Conservation (phyloP, 37 sponge, comb jelly and placozoan species). For the Hormiphora californensis region DNA sequence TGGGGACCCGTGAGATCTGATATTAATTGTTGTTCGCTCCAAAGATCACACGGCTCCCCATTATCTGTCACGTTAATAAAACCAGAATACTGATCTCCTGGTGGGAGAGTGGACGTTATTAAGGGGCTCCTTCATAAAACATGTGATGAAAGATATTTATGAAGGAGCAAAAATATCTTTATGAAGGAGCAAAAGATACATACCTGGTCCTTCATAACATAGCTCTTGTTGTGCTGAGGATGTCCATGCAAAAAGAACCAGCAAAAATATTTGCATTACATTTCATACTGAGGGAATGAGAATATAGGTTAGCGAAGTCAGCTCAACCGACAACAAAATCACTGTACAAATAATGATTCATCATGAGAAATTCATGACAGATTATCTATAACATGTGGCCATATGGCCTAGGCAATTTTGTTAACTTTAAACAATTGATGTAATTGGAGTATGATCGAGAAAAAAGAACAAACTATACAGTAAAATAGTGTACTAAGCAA, state of each 20-base stretch:
- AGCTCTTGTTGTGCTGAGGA: not conserved
- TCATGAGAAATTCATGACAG: too few species aligned
- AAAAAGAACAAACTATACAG: too few species aligned
- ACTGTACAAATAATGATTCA: too few species aligned
- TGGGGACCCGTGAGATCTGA: not conserved
- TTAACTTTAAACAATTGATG: too few species aligned
- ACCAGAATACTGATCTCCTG: not conserved
- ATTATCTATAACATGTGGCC: too few species aligned
- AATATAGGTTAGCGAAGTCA: too few species aligned
- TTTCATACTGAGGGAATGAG: slow-evolving; percentile 1
- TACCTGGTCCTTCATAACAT: slow-evolving; percentile 1
- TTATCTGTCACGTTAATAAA: not conserved
- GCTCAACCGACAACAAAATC: too few species aligned
- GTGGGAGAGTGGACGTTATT: too few species aligned
- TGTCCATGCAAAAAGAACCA: not conserved
- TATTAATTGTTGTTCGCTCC: not conserved
- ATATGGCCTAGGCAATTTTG: too few species aligned
- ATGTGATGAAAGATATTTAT: not conserved
- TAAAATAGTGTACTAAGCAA: too few species aligned
- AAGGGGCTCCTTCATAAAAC: too few species aligned
- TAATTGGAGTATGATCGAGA: too few species aligned
- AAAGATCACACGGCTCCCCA: not conserved
- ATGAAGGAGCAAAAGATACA: not conserved
- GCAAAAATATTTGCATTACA: not conserved
- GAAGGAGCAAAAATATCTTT: not conserved